phyloP scores from a whole-genome alignment of 2,888 invertebrate genomes.

The Himalopsyche japonica region DNA sequence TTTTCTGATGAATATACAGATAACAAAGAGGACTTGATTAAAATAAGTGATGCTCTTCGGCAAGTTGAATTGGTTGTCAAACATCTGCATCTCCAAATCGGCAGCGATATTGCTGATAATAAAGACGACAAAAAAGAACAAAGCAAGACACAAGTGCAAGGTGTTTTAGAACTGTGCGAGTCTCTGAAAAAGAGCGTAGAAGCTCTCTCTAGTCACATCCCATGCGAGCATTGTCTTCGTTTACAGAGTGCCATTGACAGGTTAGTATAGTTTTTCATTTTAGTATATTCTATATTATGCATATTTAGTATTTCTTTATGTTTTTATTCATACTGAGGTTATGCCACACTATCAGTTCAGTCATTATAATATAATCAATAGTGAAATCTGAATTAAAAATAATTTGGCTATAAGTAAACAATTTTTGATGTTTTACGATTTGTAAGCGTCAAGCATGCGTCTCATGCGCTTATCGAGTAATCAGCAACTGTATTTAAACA shows the following conservation, averaged over 20 bases:
- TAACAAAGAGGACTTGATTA: constrained; percentile 61
- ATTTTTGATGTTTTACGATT: no score
- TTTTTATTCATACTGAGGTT: background rate
- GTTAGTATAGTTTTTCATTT: constrained; percentile 44
- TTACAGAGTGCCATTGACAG: constrained; percentile 60
- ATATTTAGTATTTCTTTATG: no score
- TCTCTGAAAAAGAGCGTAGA: constrained; percentile 56
- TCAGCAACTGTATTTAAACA: no score
- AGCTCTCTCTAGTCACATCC: constrained; percentile 57
- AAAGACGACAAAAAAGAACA: constrained; percentile 32
- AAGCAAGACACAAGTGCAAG: constrained; percentile 27
- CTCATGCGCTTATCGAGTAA: no score
- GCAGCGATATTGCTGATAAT: constrained; percentile 44
- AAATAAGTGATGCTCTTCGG: constrained; percentile 60
- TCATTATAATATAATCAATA: no score
- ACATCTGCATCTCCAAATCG: constrained; percentile 51
- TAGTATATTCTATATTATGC: no score
- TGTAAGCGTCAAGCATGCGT: no score
- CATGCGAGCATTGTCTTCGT: constrained; percentile 59
- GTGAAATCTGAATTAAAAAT: no score
- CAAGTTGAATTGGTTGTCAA: constrained; percentile 56
- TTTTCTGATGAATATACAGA: constrained; percentile 62
- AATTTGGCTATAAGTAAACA: no score
- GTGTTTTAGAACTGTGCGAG: constrained; percentile 45
- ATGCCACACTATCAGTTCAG: no score